These are phyloP conservation scores for Lepas anatifera DNA, from an alignment of 2,888 invertebrate species.

Conservation along the genomic window DNA sequence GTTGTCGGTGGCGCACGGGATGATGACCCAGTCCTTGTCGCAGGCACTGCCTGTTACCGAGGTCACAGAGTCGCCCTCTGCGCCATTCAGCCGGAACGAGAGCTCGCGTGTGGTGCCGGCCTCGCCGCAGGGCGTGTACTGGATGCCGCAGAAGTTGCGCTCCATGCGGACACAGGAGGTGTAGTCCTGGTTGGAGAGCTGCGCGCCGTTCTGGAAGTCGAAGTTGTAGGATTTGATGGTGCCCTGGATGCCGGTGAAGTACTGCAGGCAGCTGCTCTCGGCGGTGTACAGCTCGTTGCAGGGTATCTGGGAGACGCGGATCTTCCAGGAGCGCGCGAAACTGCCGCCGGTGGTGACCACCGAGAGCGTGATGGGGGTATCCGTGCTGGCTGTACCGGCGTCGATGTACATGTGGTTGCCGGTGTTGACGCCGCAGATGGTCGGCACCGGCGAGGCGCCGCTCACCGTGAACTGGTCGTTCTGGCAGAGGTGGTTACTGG, in stretches of 20 bases:
- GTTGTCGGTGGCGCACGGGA: conserved; percentile 22
- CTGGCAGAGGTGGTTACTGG: conserved; percentile 61
- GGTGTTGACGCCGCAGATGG: conserved; percentile 65
- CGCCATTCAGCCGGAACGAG: not conserved
- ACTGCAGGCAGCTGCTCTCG: conserved; percentile 64
- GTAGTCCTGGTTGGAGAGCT: conserved; percentile 79
- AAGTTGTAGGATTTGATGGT: conserved; percentile 73
- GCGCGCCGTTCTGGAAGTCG: conserved; percentile 57
- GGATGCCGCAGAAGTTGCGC: conserved; percentile 73
- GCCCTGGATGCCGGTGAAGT: conserved; percentile 65
- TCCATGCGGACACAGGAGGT: conserved; percentile 73
- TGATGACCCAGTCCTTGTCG: conserved; percentile 23
- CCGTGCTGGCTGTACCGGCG: conserved; percentile 32
- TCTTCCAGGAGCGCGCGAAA: conserved; percentile 63
- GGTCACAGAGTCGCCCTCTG: not conserved
- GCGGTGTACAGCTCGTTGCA: conserved; percentile 56
- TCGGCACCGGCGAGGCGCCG: conserved; percentile 57
- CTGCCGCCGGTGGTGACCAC: conserved; percentile 64
- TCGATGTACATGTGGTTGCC: conserved; percentile 59
- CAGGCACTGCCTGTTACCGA: conserved; percentile 13
- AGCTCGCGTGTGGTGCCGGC: not conserved
- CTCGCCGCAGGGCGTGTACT: conserved; percentile 61
- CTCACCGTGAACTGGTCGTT: conserved; percentile 76
- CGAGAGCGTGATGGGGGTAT: conserved; percentile 65
- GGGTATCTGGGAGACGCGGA: conserved; percentile 63